Conservation (phyloP, 2,888 invertebrate species). For the Sesamia inferens region DNA sequence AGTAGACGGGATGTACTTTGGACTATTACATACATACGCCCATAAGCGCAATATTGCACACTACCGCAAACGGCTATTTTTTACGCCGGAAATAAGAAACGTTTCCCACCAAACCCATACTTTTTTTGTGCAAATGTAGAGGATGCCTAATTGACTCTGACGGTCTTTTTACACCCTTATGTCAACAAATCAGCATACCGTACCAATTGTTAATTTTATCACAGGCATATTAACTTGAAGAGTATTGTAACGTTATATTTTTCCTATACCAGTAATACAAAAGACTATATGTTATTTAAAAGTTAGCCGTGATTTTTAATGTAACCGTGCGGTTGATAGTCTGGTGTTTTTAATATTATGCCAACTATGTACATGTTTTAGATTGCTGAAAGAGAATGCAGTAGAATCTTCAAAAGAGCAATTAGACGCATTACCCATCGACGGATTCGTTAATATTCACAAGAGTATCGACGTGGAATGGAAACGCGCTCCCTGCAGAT, state of each 20-base stretch:
- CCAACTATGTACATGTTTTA: conserved; percentile 52
- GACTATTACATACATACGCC: too few relatives aligned
- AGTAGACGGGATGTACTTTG: too few relatives aligned
- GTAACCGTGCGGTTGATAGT: too few relatives aligned
- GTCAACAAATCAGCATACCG: neutral
- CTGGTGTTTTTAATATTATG: neutral
- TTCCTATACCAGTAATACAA: neutral
- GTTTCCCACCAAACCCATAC: too few relatives aligned
- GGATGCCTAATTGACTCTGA: too few relatives aligned
- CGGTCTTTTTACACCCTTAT: too few relatives aligned
- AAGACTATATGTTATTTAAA: neutral
- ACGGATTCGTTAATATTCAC: conserved; percentile 81
- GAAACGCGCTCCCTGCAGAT: conserved; percentile 89
- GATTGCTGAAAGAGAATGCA: conserved; percentile 80
- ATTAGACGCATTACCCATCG: conserved; percentile 74
- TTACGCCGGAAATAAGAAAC: too few relatives aligned
- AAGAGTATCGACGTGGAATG: conserved; percentile 74
- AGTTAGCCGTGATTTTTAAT: neutral
- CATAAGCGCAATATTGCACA: too few relatives aligned
- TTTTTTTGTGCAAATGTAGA: too few relatives aligned
- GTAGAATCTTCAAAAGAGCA: conserved; percentile 77
- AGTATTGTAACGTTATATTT: neutral
- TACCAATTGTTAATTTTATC: neutral
- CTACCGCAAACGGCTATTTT: too few relatives aligned
- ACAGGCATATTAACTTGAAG: neutral